A percentile compares a stretch with the other conserved stretches of the same genome.
Evolutionary conservation across 2,888 invertebrate species (phyloP).

Genomic region (Ennomos erosarius): DNA sequence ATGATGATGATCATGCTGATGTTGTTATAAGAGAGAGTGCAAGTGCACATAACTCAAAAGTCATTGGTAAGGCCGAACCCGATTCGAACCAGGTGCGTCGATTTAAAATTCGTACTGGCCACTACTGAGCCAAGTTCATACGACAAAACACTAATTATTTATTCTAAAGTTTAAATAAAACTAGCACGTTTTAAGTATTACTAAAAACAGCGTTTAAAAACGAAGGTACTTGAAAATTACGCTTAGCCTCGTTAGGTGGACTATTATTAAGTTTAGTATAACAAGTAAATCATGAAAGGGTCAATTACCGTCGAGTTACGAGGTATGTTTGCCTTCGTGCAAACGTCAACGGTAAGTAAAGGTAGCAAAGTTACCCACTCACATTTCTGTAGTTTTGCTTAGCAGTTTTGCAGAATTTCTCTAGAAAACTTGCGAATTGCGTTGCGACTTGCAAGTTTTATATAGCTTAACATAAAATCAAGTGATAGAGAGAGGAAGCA

Average conservation of each 20-base stretch:
- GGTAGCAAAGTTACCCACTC: conserved; percentile 35
- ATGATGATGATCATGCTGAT: too few species aligned
- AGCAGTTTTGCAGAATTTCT: conserved; percentile 26
- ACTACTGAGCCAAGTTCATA: too few species aligned
- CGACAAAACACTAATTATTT: too few species aligned
- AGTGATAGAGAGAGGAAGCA: background rate
- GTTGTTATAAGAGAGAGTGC: too few species aligned
- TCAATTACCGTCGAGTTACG: conserved; percentile 44
- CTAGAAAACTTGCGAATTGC: conserved; percentile 11
- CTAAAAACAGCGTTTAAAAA: background rate
- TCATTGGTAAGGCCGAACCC: too few species aligned
- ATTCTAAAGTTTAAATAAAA: too few species aligned
- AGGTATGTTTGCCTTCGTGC: conserved; percentile 44
- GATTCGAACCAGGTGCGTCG: too few species aligned
- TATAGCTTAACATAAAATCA: conserved; percentile 15
- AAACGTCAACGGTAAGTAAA: conserved; percentile 41
- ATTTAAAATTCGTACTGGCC: too few species aligned
- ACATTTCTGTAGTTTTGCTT: conserved; percentile 33
- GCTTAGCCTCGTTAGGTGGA: conserved; percentile 6
- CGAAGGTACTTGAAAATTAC: conserved; percentile 6
- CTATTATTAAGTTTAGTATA: conserved; percentile 20
- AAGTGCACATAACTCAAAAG: too few species aligned
- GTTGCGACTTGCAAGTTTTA: background rate
- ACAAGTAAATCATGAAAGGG: conserved; percentile 39
- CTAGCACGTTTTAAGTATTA: too few species aligned